Conservation (phyloP, 2,113 vertebrate genomes). For the Catagonus wagneri region DNA sequence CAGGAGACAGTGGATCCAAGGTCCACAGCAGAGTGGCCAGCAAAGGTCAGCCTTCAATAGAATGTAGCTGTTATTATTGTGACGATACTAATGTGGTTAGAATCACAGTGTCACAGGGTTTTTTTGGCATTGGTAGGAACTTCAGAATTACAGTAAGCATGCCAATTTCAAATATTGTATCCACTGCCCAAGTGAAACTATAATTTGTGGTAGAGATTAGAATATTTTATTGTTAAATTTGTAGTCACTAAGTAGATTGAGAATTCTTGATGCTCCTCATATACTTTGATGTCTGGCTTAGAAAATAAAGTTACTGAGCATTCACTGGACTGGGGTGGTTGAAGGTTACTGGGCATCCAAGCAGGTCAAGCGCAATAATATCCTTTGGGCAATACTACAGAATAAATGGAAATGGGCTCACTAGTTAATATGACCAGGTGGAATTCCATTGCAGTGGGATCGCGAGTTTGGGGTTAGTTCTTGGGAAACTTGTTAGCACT, state of each 20-base stretch:
- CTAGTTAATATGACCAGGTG: background rate
- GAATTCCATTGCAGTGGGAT: background rate
- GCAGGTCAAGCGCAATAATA: background rate
- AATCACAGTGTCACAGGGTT: background rate
- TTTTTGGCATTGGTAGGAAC: background rate
- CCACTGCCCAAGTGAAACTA: background rate
- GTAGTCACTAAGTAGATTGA: background rate
- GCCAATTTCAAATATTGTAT: background rate
- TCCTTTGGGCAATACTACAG: background rate
- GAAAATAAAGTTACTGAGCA: background rate
- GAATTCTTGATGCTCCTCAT: background rate
- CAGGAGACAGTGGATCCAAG: background rate
- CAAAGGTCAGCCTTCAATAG: background rate
- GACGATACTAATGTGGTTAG: background rate
- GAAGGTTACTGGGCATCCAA: background rate
- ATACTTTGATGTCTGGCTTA: background rate
- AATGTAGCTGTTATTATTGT: background rate
- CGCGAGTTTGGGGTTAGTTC: background rate
- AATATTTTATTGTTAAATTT: background rate
- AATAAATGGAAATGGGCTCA: background rate
- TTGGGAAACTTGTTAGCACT: background rate
- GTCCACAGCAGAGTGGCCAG: background rate
- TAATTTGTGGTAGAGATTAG: background rate
- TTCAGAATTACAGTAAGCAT: background rate
- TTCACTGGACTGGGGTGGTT: background rate